Evolutionary conservation across 2,888 invertebrate species (phyloP).

Genomic region (Folsomia manolachei): DNA sequence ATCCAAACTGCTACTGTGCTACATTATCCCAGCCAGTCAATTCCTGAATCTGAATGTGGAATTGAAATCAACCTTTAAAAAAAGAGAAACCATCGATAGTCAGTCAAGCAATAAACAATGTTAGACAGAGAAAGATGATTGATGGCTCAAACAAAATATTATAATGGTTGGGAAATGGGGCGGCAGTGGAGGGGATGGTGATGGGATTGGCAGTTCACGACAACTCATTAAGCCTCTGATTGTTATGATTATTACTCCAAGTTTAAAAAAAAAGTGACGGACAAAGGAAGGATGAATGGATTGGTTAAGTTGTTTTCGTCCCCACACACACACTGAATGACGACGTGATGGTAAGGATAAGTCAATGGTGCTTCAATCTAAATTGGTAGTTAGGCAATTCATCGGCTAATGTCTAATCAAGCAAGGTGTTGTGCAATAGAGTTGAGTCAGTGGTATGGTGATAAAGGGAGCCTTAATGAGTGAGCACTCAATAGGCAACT

Average conservation of each 20-base stretch:
- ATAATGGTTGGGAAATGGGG: not conserved
- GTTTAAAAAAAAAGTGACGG: slow-evolving; percentile 1
- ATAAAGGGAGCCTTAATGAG: slow-evolving; percentile 7
- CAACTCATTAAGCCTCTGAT: slow-evolving; percentile 39
- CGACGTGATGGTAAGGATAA: too few relatives aligned
- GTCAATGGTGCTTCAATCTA: slow-evolving; percentile 1
- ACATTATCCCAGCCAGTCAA: not conserved
- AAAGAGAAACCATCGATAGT: not conserved
- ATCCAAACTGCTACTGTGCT: not conserved
- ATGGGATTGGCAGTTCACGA: slow-evolving; percentile 41
- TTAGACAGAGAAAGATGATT: not conserved
- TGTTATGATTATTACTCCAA: slow-evolving; percentile 31
- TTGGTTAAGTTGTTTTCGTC: slow-evolving; percentile 4
- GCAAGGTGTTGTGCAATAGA: not conserved
- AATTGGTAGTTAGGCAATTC: not conserved
- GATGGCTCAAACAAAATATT: not conserved
- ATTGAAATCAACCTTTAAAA: not conserved
- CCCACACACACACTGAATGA: not conserved
- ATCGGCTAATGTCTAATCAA: slow-evolving; percentile 14
- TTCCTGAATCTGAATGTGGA: not conserved
- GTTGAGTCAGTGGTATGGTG: not conserved
- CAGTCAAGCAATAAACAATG: too few relatives aligned
- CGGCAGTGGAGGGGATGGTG: slow-evolving; percentile 24
- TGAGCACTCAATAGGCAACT: slow-evolving; percentile 20
- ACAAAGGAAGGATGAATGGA: slow-evolving; percentile 2